Percentiles rank a stretch among this genome's conserved stretches.
Evolutionary conservation across 2,888 invertebrate genomes (phyloP).

Genomic region (Himalopsyche kuldschensis): DNA sequence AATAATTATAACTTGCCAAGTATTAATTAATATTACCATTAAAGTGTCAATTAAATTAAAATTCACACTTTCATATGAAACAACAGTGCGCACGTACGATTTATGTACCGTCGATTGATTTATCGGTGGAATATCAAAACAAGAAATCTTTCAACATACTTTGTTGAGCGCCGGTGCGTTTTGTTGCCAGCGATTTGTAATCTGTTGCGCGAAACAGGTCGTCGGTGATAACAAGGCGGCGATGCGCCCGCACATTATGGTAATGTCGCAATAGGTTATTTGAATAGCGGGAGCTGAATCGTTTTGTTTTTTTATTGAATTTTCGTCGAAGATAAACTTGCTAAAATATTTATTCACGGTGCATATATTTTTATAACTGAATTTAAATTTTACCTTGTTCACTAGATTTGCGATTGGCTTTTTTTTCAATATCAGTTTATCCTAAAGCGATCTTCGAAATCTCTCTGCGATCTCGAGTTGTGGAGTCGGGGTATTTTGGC

Average conservation of each 20-base stretch:
- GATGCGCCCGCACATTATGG: background rate
- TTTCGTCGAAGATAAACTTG: background rate
- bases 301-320: background rate
- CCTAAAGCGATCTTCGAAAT: too few relatives aligned
- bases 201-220: background rate
- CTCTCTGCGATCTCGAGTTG: too few relatives aligned
- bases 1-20: too few relatives aligned
- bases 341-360: background rate
- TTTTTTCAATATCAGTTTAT: too few relatives aligned
- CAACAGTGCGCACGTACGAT: too few relatives aligned
- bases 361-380: background rate
- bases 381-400: background rate
- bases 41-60: too few relatives aligned
- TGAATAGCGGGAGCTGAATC: background rate
- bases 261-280: background rate
- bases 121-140: background rate
- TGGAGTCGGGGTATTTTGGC: too few relatives aligned
- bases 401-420: too few relatives aligned
- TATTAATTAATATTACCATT: too few relatives aligned
- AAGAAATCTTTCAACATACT: background rate
- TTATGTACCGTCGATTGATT: too few relatives aligned
- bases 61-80: too few relatives aligned
- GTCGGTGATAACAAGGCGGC: background rate
- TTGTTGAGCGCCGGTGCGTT: background rate
- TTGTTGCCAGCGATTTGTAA: background rate